Base-by-base conservation (phyloP, 35 echinoderm and acorn worm genomes). In the Lytechinus variegatus region DNA sequence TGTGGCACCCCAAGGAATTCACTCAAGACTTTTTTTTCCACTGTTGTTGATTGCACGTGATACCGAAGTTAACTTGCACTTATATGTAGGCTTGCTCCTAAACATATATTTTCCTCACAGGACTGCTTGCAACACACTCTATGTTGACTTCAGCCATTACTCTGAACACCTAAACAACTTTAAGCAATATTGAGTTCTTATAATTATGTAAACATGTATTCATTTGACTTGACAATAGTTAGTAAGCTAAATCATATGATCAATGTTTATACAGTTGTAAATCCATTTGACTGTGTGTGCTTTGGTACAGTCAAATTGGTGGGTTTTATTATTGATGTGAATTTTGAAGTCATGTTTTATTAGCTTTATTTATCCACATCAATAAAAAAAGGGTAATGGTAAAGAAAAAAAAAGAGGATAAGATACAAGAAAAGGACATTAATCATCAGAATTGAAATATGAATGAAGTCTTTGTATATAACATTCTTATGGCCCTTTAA, bases 101-200 rank as follows among this genome's bases (percentile, higher is more conserved):
- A n/a, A 79, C 66, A 79, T 5, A 79, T 21, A 21, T n/a, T 16
- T 19, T 79, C 21, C 19, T 79, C 19, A 4, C 66, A n/a, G 21
- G 8, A 79, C 66, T 24, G 7, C 21, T 6, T 79, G 19, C 7
- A 27, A 14, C 4, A 24, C n/a, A n/a, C 66, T 79, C n/a, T 24
- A 21, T 7, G n/a, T 79, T 79, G 66, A 27, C 66, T 79, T 79
- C n/a, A n/a, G 14, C 19, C 14, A 79, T 19, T 16, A 79, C 19
- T 79, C 66, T 79, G 66, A 79, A 79, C 16, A 79, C n/a, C 66
- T 79, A 79, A 79, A 79, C 61, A 71, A 16, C 6, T 79, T 79
- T 79, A 24, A 79, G 66, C 66, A 79, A 79, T 79, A 79, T 79
- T 79, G n/a, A 79, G 66, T 79, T 79, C 66, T 79, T 79, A 79